Percentiles rank a stretch among this genome's conserved stretches.
Evolutionary conservation across 2,888 invertebrate genomes (phyloP).

Genomic region (Invenusta paracnida): DNA sequence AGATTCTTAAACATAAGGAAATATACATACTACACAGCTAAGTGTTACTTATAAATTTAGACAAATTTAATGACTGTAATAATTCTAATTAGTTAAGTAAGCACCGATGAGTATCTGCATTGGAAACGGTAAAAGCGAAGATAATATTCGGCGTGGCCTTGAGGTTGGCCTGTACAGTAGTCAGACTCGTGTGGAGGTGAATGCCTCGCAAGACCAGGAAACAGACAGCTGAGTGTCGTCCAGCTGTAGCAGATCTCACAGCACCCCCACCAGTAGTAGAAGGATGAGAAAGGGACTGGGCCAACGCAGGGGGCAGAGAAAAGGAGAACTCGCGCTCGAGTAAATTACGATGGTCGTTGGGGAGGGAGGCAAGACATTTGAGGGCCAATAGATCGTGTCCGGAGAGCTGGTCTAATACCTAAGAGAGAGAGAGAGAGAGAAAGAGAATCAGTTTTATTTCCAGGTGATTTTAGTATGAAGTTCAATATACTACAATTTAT

Average conservation of each 20-base stretch:
- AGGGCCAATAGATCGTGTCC: background rate
- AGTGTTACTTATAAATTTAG: too few relatives aligned
- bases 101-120: background rate
- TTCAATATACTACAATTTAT: too few relatives aligned
- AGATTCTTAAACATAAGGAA: too few relatives aligned
- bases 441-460: too few relatives aligned
- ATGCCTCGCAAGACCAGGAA: background rate
- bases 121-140: background rate
- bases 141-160: background rate
- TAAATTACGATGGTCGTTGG: background rate
- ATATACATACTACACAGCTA: too few relatives aligned
- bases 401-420: background rate
- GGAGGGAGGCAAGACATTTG: background rate
- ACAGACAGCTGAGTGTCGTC: background rate
- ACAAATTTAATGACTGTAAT: too few relatives aligned
- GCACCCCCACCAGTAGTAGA: background rate
- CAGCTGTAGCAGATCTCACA: background rate
- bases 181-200: background rate
- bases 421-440: background rate
- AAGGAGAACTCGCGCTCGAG: background rate
- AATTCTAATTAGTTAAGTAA: too few relatives aligned
- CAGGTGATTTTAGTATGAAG: too few relatives aligned
- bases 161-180: background rate
- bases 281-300: too few relatives aligned
- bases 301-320: background rate